Evolutionary conservation across 2,113 vertebrate genomes (phyloP).

Genomic region (Anas platyrhynchos): DNA sequence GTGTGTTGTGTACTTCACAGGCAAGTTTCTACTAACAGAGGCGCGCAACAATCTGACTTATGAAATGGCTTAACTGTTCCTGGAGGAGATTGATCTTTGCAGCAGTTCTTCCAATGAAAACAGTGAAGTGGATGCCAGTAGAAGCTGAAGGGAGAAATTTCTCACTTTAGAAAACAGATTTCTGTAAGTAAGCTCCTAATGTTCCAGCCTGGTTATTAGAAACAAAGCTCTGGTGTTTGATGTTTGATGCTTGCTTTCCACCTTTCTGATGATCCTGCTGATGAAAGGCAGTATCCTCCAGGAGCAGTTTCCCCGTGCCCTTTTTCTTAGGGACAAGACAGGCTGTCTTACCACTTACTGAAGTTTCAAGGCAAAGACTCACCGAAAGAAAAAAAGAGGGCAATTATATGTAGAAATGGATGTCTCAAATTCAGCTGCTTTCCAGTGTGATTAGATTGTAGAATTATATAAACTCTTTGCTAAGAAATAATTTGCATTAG

Average conservation of each 20-base stretch:
- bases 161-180: neutral
- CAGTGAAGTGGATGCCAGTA: neutral
- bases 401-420: neutral
- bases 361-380: neutral
- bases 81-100: neutral
- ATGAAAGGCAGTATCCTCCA: neutral
- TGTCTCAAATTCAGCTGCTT: neutral
- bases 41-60: neutral
- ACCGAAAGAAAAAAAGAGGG: rapidly evolving
- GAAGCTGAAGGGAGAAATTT: neutral
- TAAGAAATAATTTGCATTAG: neutral
- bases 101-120: neutral
- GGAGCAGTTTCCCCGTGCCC: neutral
- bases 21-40: neutral
- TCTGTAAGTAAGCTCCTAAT: neutral
- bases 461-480: neutral
- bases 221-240: neutral
- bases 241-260: neutral
- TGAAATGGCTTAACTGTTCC: neutral
- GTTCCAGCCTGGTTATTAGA: neutral
- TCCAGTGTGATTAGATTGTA: neutral
- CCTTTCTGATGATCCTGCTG: neutral
- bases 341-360: neutral
- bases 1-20: neutral
- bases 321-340: neutral